These are phyloP conservation scores for Polia nebulosa DNA, from an alignment of 2,888 invertebrate genomes.

Conservation along the genomic window DNA sequence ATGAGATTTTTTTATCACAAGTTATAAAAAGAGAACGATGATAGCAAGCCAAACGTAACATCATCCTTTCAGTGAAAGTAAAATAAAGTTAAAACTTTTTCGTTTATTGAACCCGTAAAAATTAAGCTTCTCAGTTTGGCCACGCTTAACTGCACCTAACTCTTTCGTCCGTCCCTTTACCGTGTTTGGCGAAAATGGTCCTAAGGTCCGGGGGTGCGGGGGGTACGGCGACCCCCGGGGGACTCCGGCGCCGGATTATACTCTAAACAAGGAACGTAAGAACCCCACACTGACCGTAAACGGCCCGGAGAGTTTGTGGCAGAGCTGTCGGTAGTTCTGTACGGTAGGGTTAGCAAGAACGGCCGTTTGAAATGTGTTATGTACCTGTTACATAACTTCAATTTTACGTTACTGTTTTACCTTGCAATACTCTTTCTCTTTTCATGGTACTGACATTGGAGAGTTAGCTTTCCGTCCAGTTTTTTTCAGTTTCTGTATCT, in stretches of 20 bases:
- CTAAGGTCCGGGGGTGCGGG: slow-evolving; percentile 3
- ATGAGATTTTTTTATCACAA: slow-evolving; percentile 41
- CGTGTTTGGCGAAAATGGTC: slow-evolving; percentile 18
- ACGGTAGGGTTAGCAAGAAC: slow-evolving; percentile 21
- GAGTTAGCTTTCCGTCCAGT: too few species aligned
- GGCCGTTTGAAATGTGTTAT: neutral
- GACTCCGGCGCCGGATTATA: slow-evolving; percentile 50
- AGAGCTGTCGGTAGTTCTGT: slow-evolving; percentile 9
- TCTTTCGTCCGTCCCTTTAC: slow-evolving; percentile 25
- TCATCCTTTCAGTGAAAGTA: slow-evolving; percentile 30
- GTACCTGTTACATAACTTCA: neutral
- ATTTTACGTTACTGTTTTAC: too few species aligned
- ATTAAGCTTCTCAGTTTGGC: slow-evolving; percentile 53
- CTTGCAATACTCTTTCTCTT: too few species aligned
- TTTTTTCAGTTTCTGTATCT: too few species aligned
- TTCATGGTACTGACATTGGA: too few species aligned
- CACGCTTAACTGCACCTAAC: slow-evolving; percentile 42
- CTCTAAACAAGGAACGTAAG: slow-evolving; percentile 56
- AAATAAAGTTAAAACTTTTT: slow-evolving; percentile 49
- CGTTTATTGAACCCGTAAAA: slow-evolving; percentile 54
- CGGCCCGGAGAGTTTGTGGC: slow-evolving; percentile 39
- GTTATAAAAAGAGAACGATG: slow-evolving; percentile 30
- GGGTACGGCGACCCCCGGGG: slow-evolving; percentile 27
- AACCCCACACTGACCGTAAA: slow-evolving; percentile 59
- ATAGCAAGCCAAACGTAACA: slow-evolving; percentile 7